phyloP scores from a whole-genome alignment of 2,888 invertebrate species.

The Craniophora ligustri region DNA sequence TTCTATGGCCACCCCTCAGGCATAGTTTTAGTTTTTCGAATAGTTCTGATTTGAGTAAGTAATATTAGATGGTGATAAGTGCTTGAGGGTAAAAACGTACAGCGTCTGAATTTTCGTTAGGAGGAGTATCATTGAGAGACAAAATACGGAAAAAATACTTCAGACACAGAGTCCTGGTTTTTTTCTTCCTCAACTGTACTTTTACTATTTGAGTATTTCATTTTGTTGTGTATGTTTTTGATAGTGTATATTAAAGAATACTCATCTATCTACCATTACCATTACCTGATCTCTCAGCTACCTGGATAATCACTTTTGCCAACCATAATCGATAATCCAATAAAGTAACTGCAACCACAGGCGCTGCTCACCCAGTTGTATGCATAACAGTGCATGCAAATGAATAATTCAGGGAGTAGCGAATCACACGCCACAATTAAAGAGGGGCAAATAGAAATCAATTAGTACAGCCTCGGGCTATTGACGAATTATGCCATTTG shows the following conservation, averaged over 20 bases:
- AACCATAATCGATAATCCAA: neutral
- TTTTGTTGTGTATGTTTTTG: too few species aligned
- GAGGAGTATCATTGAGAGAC: too few species aligned
- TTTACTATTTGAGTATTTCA: too few species aligned
- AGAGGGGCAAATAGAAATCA: slow-evolving; percentile 80
- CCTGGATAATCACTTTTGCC: too few species aligned
- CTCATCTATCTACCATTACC: too few species aligned
- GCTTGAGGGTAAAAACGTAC: neutral
- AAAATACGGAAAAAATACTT: too few species aligned
- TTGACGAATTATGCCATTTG: slow-evolving; percentile 68
- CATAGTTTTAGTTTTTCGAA: slow-evolving; percentile 77
- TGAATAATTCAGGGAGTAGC: slow-evolving; percentile 61
- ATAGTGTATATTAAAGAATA: too few species aligned
- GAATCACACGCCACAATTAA: slow-evolving; percentile 74
- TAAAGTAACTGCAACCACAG: neutral
- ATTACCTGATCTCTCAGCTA: too few species aligned
- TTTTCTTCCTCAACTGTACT: too few species aligned
- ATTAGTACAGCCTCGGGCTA: slow-evolving; percentile 70
- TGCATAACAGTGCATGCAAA: slow-evolving; percentile 41
- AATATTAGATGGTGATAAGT: slow-evolving; percentile 49
- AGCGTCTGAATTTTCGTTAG: neutral
- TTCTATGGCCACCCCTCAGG: slow-evolving; percentile 74
- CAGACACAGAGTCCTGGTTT: too few species aligned
- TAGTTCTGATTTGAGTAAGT: slow-evolving; percentile 50
- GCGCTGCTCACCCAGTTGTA: slow-evolving; percentile 11